Evolutionary conservation across 2,888 invertebrate genomes (phyloP).

Genomic region (Atrina japonica): DNA sequence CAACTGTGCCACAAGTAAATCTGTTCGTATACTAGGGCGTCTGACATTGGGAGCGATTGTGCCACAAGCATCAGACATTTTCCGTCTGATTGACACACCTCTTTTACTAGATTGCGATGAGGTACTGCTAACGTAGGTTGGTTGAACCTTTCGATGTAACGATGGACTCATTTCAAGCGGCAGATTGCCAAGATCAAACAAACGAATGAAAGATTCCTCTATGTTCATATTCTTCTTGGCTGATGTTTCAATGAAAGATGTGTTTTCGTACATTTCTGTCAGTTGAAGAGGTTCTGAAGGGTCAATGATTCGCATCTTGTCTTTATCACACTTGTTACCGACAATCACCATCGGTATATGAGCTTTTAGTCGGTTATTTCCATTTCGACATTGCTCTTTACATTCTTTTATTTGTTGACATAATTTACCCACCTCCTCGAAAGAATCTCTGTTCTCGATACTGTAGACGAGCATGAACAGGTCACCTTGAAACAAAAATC

Average conservation of each 20-base stretch:
- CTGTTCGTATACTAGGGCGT: conserved; percentile 92
- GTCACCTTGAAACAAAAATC: conserved; percentile 83
- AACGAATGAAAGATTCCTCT: conserved; percentile 91
- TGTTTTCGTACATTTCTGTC: conserved; percentile 89
- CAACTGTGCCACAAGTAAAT: conserved; percentile 92
- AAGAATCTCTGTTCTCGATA: conserved; percentile 76
- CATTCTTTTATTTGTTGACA: conserved; percentile 77
- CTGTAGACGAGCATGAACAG: conserved; percentile 78
- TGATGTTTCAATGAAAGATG: conserved; percentile 91
- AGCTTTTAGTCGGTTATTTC: conserved; percentile 74
- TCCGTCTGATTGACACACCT: conserved; percentile 89
- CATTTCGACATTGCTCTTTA: conserved; percentile 78
- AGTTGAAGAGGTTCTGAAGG: conserved; percentile 90
- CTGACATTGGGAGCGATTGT: conserved; percentile 94
- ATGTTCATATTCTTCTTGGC: conserved; percentile 91
- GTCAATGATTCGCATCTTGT: conserved; percentile 87
- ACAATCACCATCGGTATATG: conserved; percentile 92
- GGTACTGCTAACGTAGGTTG: conserved; percentile 71
- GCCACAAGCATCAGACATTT: conserved; percentile 92
- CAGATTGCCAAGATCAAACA: conserved; percentile 90
- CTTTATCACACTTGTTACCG: conserved; percentile 92
- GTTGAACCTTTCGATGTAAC: conserved; percentile 90
- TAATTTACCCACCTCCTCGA: conserved; percentile 75
- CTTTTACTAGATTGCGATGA: conserved; percentile 53
- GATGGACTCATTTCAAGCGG: conserved; percentile 93